Evolutionary conservation across 2,888 invertebrate genomes (phyloP), one percentile per base, ranked within the genome.

Genomic region (Drosophila neonasuta): DNA sequence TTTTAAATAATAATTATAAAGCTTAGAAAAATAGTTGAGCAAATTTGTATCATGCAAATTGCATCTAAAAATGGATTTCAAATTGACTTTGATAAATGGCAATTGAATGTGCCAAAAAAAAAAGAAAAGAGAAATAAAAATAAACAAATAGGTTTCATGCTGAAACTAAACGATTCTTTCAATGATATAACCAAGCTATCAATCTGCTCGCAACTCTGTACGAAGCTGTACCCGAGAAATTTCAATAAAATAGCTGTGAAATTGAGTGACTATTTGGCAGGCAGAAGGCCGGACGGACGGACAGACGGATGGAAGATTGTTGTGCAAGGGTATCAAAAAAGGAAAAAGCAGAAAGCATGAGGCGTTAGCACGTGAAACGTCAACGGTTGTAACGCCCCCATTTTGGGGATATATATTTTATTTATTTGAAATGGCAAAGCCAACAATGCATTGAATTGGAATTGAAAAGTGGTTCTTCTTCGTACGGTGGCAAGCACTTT

Each of bases 371-470:
- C 57, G 62, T 62, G 34, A 49, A 57, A 52, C 50, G 59, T 64
- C 51, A 59, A 59, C 50, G 30, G 13, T 20, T 44, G 30, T 11
- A 1, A 3, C 4, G 24, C 30, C 30, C 41, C 44, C 13, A 5
- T n/a, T 36, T 36, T 36, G n/a, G 36, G n/a, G 32, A 32, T 32
- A 11, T 39, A 41, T 67, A 30, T 57, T 51, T 66, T 68, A 68
- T 73, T 72, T 57, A 73, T 68, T 36, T 54, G 50, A 44, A 62
- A 60, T 52, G 24, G 17, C 50, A 71, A 62, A 61, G 65, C 49
- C 30, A 42, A 54, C 54, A 65, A 51, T 71, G 73, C 73, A 73
- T 52, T 58, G 20, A 42, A 58, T 46, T 54, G 41, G 30, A 64
- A 68, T 49, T 59, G 58, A 51, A 66, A 71, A 59, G 45, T 70